Evolutionary conservation across 2,797 vertebrate genomes (phyloP).

Genomic region (Coranthus polyacanthus): DNA sequence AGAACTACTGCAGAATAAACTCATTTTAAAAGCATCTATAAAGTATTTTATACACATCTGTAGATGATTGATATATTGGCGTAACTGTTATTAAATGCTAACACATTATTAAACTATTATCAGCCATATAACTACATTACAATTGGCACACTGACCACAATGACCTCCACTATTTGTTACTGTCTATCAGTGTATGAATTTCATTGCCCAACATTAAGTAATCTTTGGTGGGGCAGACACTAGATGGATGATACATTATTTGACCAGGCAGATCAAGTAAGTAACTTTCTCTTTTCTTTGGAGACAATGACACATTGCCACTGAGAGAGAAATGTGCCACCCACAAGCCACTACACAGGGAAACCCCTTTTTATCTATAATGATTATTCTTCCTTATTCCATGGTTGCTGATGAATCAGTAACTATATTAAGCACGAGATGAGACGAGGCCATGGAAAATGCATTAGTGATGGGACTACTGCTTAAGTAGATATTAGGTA

Average conservation of each 20-base stretch:
- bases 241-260: slow-evolving; percentile 18
- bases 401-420: slow-evolving; percentile 48
- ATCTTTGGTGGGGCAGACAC: background rate
- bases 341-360: slow-evolving; percentile 12
- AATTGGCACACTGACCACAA: background rate
- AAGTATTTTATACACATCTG: too few species aligned
- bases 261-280: slow-evolving; percentile 30
- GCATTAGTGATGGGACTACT: slow-evolving; percentile 40
- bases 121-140: too few species aligned
- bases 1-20: background rate
- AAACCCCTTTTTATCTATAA: background rate
- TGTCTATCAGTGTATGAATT: background rate
- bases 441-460: slow-evolving; percentile 49
- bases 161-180: slow-evolving; percentile 2
- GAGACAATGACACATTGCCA: slow-evolving; percentile 28
- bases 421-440: slow-evolving; percentile 45
- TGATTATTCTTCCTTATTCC: slow-evolving; percentile 32
- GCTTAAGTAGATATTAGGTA: slow-evolving; percentile 30
- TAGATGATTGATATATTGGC: too few species aligned
- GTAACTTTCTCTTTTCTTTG: slow-evolving; percentile 32
- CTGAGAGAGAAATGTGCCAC: slow-evolving; percentile 9
- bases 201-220: background rate
- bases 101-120: too few species aligned
- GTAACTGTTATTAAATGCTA: too few species aligned
- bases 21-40: too few species aligned